These are phyloP conservation scores for Halichoeres trimaculatus DNA, from an alignment of 2,113 vertebrate species.

Conservation along the genomic window DNA sequence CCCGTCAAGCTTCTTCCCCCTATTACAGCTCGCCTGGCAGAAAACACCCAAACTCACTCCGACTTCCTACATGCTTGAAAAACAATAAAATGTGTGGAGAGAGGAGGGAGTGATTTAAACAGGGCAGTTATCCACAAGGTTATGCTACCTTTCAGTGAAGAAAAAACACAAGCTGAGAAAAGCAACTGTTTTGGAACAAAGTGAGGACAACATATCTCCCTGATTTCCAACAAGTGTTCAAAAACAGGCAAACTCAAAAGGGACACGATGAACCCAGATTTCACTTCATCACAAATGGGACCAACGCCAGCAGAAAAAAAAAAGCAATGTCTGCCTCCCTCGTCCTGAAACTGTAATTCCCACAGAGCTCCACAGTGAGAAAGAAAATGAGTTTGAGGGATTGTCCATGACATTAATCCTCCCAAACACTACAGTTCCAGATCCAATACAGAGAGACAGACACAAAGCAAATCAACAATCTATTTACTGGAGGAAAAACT, in stretches of 20 bases:
- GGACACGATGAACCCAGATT: slow-evolving; percentile 55
- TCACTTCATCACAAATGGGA: slow-evolving; percentile 49
- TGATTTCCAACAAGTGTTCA: slow-evolving; percentile 53
- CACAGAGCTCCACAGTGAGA: slow-evolving; percentile 73
- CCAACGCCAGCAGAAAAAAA: slow-evolving; percentile 30
- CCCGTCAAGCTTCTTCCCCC: slow-evolving; percentile 76
- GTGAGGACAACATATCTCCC: slow-evolving; percentile 52
- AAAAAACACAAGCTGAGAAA: slow-evolving; percentile 27
- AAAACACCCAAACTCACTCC: slow-evolving; percentile 71
- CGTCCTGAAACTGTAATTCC: slow-evolving; percentile 74
- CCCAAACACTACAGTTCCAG: slow-evolving; percentile 70
- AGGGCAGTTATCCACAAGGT: slow-evolving; percentile 65
- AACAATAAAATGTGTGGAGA: slow-evolving; percentile 51
- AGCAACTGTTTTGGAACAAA: slow-evolving; percentile 67
- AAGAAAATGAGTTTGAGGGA: slow-evolving; percentile 82
- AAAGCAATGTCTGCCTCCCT: slow-evolving; percentile 58
- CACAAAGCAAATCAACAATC: slow-evolving; percentile 72
- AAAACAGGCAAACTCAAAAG: slow-evolving; percentile 56
- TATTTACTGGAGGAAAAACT: slow-evolving; percentile 70
- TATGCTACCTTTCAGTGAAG: slow-evolving; percentile 33
- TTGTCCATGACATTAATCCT: slow-evolving; percentile 80
- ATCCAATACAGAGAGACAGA: slow-evolving; percentile 67
- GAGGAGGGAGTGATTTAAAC: slow-evolving; percentile 43
- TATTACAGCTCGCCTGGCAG: slow-evolving; percentile 75
- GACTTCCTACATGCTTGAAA: slow-evolving; percentile 69